Evolutionary conservation across 2,888 invertebrate genomes (phyloP), one percentile per base, ranked within the genome.

Genomic region (Trichogramma evanescens): DNA sequence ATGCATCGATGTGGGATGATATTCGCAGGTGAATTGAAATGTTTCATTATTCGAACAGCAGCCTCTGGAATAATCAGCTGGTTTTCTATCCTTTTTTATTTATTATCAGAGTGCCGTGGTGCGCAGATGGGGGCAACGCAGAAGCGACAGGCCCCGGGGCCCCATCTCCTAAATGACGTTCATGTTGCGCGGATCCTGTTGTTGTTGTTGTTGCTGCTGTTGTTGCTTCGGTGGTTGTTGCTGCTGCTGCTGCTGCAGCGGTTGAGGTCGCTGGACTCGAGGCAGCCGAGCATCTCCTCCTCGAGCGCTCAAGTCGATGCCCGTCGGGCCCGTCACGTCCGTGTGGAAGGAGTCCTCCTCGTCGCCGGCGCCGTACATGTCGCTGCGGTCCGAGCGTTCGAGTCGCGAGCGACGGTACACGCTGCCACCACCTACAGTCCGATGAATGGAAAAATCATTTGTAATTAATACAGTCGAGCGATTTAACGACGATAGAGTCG

Each of bases 161-260:
- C 76, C 77, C 77, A 73, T 74, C 73, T 80, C 82, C 85, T 87
- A 89, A 79, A 89, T 88, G 77, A 87, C 88, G 80, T 88, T 88
- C 71, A 87, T 84, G 70, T 86, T 86, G 73, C 88, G 75, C 66
- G 76, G 71, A 66, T 78, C 77, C 66, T 76, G 76, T 65, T 72
- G 76, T 66, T 73, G 75, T 9, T 45, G 42, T 43, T 41, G 52
- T 52, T 49, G 40, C 48, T 55, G 54, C 7, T 6, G 5, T 45
- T 59, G 76, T 72, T 58, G 74, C 78, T 72, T 39, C 41, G 54
- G 8, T 54, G 43, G 44, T 46, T 54, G 62, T 5, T 56, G 51
- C 54, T 61, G 60, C 53, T 51, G 61, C 9, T 40, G 50, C 50
- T 60, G 75, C 72, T 59, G 73, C 79, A 72, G 83, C 70, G 87